A percentile compares a stretch with the other conserved stretches of the same genome.
phyloP scores from a whole-genome alignment of 2,888 invertebrate genomes.

The Scaptomyza reducta region DNA sequence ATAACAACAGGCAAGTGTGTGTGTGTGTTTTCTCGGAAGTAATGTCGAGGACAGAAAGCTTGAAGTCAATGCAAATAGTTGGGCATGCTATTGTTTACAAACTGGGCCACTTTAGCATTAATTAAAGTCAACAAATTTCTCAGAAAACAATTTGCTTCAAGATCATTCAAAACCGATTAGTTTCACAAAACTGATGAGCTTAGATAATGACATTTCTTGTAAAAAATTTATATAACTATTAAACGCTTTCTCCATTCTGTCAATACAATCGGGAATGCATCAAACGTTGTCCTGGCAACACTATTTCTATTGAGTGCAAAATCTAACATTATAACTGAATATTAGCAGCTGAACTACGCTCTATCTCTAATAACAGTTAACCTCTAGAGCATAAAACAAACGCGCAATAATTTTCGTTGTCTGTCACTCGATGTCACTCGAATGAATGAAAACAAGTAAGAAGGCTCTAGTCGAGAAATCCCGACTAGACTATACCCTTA shows the following conservation, averaged over 20 bases:
- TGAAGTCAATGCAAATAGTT: no score
- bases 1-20: slow-evolving; percentile 45
- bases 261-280: neutral
- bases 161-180: neutral
- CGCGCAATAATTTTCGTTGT: neutral
- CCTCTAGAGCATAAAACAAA: neutral
- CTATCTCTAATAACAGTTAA: no score
- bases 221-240: neutral
- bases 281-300: neutral
- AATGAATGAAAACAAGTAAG: no score
- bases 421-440: no score
- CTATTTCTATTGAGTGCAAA: no score
- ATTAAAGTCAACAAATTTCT: neutral
- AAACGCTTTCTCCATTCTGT: neutral
- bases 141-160: neutral
- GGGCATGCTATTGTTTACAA: neutral
- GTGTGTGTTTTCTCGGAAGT: neutral
- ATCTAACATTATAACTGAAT: neutral
- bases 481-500: no score
- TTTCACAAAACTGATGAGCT: neutral
- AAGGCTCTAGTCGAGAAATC: no score
- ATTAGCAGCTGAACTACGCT: neutral
- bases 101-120: neutral
- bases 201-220: neutral
- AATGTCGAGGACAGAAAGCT: no score